These are phyloP conservation scores for Axis porcinus DNA, from an alignment of 2,113 vertebrate genomes.

Conservation along the genomic window DNA sequence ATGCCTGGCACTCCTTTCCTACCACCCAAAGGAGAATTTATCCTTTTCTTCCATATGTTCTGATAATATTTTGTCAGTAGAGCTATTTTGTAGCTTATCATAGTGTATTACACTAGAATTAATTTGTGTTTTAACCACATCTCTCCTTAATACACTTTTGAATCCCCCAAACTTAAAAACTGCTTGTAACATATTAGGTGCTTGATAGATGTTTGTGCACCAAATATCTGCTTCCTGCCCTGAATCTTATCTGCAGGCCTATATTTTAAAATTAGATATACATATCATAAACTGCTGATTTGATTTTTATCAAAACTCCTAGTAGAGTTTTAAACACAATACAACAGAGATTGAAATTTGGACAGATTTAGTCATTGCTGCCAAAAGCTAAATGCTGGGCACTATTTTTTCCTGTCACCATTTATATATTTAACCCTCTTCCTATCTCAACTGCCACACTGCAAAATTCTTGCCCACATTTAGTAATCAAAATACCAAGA, in stretches of 20 bases:
- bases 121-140: neutral
- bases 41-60: neutral
- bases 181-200: neutral
- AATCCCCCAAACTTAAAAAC: neutral
- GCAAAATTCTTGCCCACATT: neutral
- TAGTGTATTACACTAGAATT: neutral
- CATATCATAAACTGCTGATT: neutral
- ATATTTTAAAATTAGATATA: neutral
- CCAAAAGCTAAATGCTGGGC: neutral
- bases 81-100: neutral
- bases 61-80: neutral
- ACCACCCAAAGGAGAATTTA: neutral
- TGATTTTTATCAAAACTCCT: neutral
- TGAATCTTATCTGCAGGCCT: neutral
- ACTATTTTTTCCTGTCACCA: neutral
- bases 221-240: neutral
- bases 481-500: neutral
- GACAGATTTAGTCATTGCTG: neutral
- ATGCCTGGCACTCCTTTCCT: neutral
- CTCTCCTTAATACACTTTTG: neutral
- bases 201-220: neutral
- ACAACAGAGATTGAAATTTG: neutral
- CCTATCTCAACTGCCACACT: neutral
- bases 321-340: neutral
- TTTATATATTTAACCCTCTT: neutral